Percentiles rank a stretch among this genome's conserved stretches.
phyloP scores from a whole-genome alignment of 1,140 invertebrate genomes.

The Venustaconcha ellipsiformis region DNA sequence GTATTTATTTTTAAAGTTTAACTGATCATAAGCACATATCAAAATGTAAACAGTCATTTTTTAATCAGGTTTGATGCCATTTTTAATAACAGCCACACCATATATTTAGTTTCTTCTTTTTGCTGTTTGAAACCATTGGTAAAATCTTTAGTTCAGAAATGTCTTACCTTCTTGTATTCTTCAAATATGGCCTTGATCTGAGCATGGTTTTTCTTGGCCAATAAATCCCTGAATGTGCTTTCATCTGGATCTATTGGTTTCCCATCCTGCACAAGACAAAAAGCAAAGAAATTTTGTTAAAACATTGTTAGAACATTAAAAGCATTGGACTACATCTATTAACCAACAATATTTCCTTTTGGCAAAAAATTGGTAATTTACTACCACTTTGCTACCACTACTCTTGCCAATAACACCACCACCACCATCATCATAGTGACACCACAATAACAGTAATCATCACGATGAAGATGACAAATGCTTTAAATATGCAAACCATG shows the following conservation, averaged over 20 bases:
- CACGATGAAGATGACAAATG: too few relatives aligned
- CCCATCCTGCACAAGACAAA: conserved; percentile 11
- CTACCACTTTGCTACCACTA: too few relatives aligned
- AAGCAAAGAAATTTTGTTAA: neutral
- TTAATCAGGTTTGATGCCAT: conserved; percentile 51
- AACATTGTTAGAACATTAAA: too few relatives aligned
- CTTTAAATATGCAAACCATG: too few relatives aligned
- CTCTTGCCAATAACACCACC: too few relatives aligned
- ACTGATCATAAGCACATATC: conserved; percentile 56
- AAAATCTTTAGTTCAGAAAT: neutral
- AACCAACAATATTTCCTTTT: too few relatives aligned
- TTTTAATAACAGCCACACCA: conserved; percentile 8
- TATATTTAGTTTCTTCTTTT: neutral
- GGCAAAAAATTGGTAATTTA: too few relatives aligned
- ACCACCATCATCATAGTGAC: too few relatives aligned
- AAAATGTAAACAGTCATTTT: conserved; percentile 67
- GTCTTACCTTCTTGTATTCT: conserved; percentile 26
- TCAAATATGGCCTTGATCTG: conserved; percentile 31
- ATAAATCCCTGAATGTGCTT: conserved; percentile 8
- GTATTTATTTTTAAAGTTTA: neutral
- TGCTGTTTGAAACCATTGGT: neutral
- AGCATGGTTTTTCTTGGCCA: conserved; percentile 23
- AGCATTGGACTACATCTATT: too few relatives aligned
- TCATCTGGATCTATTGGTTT: neutral
- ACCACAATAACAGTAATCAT: too few relatives aligned